Evolutionary conservation across 1,140 invertebrate genomes (phyloP).

Genomic region (Meloidogyne exigua): DNA sequence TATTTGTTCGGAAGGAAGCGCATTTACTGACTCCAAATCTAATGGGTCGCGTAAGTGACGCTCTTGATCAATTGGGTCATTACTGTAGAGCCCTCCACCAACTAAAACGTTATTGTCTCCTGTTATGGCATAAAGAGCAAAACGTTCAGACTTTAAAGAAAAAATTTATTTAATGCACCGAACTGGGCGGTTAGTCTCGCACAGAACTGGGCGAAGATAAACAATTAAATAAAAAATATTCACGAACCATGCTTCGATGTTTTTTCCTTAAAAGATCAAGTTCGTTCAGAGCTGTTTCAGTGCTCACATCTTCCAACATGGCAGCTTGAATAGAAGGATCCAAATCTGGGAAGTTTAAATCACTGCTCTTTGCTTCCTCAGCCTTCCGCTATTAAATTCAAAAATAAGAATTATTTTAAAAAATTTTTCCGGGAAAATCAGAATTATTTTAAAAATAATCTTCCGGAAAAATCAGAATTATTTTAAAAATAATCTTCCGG

Average conservation of each 20-base stretch:
- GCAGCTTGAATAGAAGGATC: conserved; percentile 9
- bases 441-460: too few species aligned
- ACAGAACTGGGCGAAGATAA: too few species aligned
- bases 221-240: too few species aligned
- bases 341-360: neutral
- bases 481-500: too few species aligned
- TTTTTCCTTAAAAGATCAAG: neutral
- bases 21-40: neutral
- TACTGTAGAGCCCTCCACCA: neutral
- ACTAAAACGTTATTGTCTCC: neutral
- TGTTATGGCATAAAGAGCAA: neutral
- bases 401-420: neutral
- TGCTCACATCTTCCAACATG: neutral
- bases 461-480: too few species aligned
- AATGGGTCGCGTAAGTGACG: neutral
- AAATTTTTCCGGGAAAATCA: too few species aligned
- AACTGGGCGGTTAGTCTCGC: too few species aligned
- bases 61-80: neutral
- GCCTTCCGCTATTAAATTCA: neutral
- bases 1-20: neutral
- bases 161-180: neutral
- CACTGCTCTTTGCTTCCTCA: neutral
- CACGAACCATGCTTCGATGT: neutral
- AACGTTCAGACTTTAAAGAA: neutral
- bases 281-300: neutral